Base-by-base conservation (phyloP, 37 sponge, comb jelly and placozoan genomes). In the Beroe ovata region DNA sequence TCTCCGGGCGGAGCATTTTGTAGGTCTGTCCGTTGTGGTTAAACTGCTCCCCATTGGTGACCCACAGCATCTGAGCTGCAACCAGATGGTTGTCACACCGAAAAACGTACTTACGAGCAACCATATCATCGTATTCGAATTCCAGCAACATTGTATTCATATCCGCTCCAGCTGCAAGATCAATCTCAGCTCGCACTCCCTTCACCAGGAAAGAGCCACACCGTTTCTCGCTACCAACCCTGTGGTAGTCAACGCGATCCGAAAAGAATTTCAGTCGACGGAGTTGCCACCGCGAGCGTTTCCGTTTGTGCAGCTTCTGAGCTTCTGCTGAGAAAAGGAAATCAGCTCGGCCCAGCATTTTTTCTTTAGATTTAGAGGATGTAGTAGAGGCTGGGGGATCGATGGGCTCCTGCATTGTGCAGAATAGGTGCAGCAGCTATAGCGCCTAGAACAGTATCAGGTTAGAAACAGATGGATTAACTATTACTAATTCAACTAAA, bases 161-260 rank as follows among this genome's bases (percentile, higher is more conserved):
- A n/a, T n/a, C n/a, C n/a, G n/a, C n/a, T n/a, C n/a, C n/a, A n/a
- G n/a, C n/a, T n/a, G n/a, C n/a, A n/a, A n/a, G n/a, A 16, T 11
- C 54, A 11, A 47, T 47, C 11, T 47, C 54, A 47, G 11, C 6
- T 6, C 54, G 54, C 11, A 47, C 54, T 47, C 54, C 54, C 54
- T 47, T 11, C 11, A 47, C 11, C 11, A 11, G 11, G 11, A 47
- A 47, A 11, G 54, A 47, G 54, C 54, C 54, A 11, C 11, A 47
- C 11, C 11, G 54, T 47, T 47, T 47, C 54, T 16, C 54, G 54
- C 54, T 47, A 6, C 34, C 36, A 0, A 66, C 30, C 16, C 34
- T 66, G 69, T 34, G 34, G 36, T 66, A 66, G 69, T 66, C 69
- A 34, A 66, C 69, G 25, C 35, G 25, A 37, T 66, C 69, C 2